Evolutionary conservation across 2,797 vertebrate genomes (phyloP), one percentile per base, ranked within the genome.

Genomic region (Coreius guichenoti): DNA sequence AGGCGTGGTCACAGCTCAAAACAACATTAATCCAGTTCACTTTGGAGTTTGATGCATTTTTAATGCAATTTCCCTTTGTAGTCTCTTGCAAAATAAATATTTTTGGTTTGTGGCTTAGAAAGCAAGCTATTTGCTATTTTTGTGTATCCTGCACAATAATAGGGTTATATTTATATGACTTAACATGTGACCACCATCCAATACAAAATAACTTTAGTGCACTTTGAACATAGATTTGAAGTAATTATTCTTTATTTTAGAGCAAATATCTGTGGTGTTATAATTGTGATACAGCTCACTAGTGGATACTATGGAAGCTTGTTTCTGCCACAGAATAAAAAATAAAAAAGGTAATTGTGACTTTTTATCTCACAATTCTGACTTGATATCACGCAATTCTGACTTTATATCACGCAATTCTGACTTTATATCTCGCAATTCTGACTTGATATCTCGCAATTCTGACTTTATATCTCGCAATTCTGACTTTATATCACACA

Each of bases 1-100:
- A 56, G 31, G 12, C 23, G 26, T 13, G n/a, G 56, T 45, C n/a
- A 63, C 33, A 31, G 56, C 63, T 17, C 26, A 65, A 65, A 45
- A 80, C 77, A 79, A 78, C 23, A 58, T 39, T 77, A 56, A 21
- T 56, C 56, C 51, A 61, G 14, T 58, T 61, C 12, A 45, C 36
- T 78, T 43, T 45, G 8, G 23, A 78, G n/a, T 29, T 61, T 63
- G 31, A 56, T 56, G 31, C 29, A 3, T n/a, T 56, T 74, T 74
- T 36, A 23, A 54, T 56, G 21, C 31, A 36, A 56, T 77, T 36
- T 75, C 6, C 49, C 49, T 75, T 21, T 54, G 19, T 23, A 33
- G 29, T 56, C 33, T 39, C 21, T 58, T 39, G 75, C 51, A 23
- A 39, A 56, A 21, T 5, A 23, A 33, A 36, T 76, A 56, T 56